phyloP scores from a whole-genome alignment of 2,888 invertebrate genomes.

The Molorchus minor region DNA sequence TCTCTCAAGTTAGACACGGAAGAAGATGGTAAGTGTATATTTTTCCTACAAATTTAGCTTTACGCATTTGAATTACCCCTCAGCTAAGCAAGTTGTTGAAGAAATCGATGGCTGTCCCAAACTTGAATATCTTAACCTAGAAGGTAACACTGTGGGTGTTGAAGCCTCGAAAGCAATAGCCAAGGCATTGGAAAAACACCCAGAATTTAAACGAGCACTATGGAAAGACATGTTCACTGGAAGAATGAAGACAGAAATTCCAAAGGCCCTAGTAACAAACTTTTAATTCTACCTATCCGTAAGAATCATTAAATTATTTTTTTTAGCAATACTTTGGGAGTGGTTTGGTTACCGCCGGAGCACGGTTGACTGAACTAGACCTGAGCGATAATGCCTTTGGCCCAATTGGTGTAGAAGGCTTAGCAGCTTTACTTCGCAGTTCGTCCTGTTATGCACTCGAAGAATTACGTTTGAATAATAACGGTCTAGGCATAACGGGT shows the following conservation, averaged over 20 bases:
- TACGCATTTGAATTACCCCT: not conserved
- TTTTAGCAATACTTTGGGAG: conserved; percentile 75
- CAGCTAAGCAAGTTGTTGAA: conserved; percentile 78
- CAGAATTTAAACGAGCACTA: conserved; percentile 81
- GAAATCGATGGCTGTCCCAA: conserved; percentile 77
- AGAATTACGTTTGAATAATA: conserved; percentile 92
- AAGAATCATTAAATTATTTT: conserved; percentile 19
- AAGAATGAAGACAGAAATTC: conserved; percentile 94
- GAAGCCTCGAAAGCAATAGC: conserved; percentile 88
- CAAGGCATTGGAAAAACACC: conserved; percentile 78
- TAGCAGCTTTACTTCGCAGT: conserved; percentile 84
- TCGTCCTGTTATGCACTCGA: conserved; percentile 84
- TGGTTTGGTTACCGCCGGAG: conserved; percentile 83
- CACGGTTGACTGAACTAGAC: conserved; percentile 84
- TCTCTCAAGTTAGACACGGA: conserved; percentile 80
- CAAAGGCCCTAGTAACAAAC: conserved; percentile 79
- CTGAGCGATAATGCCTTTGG: conserved; percentile 98
- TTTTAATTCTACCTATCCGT: not conserved
- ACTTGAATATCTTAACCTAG: conserved; percentile 80
- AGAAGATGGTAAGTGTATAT: conserved; percentile 75
- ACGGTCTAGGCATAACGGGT: conserved; percentile 92
- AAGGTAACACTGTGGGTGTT: conserved; percentile 93
- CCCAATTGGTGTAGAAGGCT: conserved; percentile 90
- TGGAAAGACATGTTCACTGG: conserved; percentile 99
- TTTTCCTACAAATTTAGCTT: not conserved